Evolutionary conservation across 64 coral and sea anemone species (phyloP).

Genomic region (Montipora efflorescens): DNA sequence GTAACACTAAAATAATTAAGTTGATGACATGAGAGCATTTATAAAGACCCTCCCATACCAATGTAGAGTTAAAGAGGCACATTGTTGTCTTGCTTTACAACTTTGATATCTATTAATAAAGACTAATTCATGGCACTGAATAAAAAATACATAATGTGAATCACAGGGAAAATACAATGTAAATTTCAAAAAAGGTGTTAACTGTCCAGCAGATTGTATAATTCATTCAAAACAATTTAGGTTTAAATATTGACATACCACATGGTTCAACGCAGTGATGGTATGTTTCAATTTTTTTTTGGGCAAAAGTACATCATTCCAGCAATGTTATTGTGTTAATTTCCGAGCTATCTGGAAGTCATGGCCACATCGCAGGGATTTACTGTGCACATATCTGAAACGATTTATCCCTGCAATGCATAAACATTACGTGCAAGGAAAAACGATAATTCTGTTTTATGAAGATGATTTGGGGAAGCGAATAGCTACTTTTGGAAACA

Average conservation of each 20-base stretch:
- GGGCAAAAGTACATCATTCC: too few species aligned
- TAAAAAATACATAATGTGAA: not conserved
- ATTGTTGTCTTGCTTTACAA: not conserved
- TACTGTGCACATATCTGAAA: too few species aligned
- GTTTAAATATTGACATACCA: not conserved
- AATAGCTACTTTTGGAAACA: too few species aligned
- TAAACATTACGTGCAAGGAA: too few species aligned
- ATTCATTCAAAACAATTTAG: not conserved
- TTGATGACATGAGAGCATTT: too few species aligned
- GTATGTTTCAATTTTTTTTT: not conserved
- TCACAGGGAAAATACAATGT: not conserved
- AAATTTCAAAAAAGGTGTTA: not conserved
- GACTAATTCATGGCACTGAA: not conserved
- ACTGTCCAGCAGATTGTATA: slow-evolving; percentile 28
- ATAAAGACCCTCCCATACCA: not conserved
- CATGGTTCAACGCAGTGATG: not conserved
- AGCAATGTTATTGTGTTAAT: too few species aligned
- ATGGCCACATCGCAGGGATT: too few species aligned
- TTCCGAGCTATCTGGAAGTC: too few species aligned
- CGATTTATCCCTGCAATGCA: too few species aligned
- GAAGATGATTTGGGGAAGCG: too few species aligned
- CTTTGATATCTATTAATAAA: not conserved
- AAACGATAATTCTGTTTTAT: too few species aligned
- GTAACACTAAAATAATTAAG: too few species aligned
- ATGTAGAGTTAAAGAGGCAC: not conserved